Evolutionary conservation across 2,888 invertebrate species (phyloP).

Genomic region (Megastigmus dorsalis): DNA sequence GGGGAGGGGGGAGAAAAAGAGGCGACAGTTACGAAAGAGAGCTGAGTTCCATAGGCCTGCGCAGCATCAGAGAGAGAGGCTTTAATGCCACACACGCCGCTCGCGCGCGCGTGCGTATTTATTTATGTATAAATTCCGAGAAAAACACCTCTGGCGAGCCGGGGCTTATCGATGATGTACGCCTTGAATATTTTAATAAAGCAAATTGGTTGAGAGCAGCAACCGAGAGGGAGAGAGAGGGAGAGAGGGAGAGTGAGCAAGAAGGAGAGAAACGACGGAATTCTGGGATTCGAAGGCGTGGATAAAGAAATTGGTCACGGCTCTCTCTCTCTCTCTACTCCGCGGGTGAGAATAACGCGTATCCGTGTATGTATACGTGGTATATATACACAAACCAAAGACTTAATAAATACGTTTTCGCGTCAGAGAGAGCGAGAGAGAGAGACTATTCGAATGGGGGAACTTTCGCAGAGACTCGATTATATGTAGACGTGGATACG

Average conservation of each 20-base stretch:
- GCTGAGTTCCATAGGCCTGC: no score
- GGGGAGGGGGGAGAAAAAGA: no score
- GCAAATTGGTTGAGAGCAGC: conserved; percentile 12
- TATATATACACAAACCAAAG: not conserved
- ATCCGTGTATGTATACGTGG: not conserved
- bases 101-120: not conserved
- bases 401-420: conserved; percentile 34
- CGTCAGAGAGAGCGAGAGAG: not conserved
- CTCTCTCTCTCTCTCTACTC: no score
- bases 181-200: conserved; percentile 40
- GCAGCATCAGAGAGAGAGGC: no score
- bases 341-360: not conserved
- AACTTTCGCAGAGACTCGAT: no score
- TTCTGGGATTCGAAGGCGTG: conserved; percentile 37
- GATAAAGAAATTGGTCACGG: conserved; percentile 39
- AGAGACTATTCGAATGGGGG: not conserved
- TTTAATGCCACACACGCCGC: conserved; percentile 23
- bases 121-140: conserved; percentile 25
- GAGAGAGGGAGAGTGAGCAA: conserved; percentile 23
- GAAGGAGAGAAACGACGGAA: conserved; percentile 16
- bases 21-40: no score
- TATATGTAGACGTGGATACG: not conserved
- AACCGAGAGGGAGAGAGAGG: not conserved
- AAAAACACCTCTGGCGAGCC: conserved; percentile 4
- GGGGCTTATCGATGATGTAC: conserved; percentile 31